Evolutionary conservation across 2,888 invertebrate species (phyloP), one percentile per base, ranked within the genome.

Genomic region (Nephrotoma appendiculata): DNA sequence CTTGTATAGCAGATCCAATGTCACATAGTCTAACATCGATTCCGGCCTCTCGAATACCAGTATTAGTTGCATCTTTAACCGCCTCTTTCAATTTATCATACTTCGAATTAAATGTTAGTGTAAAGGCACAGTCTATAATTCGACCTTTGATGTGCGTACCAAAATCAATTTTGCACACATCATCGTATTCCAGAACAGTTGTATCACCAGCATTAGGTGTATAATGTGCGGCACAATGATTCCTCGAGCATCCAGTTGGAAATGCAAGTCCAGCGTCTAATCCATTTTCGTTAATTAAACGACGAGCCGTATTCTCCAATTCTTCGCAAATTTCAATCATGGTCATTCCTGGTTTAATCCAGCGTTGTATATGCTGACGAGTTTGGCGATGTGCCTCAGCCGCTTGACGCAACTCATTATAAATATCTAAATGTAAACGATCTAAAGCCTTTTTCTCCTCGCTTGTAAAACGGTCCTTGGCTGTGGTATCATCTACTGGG

Each of bases 301-400:
- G 95, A 43, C 99, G 94, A 4, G 98, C 97, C 5, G 97, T 98
- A 19, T 95, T 95, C 91, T 99, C 99, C 87, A 99, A 92, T 90
- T 98, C 98, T 91, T 99, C 98, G 91, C 98, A 99, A 89, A 99
- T 99, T 91, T 99, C 95, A 89, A 99, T 98, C 99, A 99, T 99
- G 0, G 96, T 97, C 98, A 99, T 98, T 87, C 99, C 99, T 0
- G 99, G 98, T 92, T 98, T 98, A 83, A 99, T 97, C 94, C 96
- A 98, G 87, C 95, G 95, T 90, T 96, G 96, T 91, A 99, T 98
- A 88, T 92, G 91, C 87, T 91, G 91, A 71, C 92, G 90, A 2
- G 92, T 96, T 93, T 98, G 98, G 92, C 99, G 94, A 91, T 99
- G 99, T 84, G 98, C 99, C 91, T 99, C 99, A 9, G 99, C 99